Base-by-base conservation (phyloP, 2,113 vertebrate species). In the Dicrurus megarhynchus region DNA sequence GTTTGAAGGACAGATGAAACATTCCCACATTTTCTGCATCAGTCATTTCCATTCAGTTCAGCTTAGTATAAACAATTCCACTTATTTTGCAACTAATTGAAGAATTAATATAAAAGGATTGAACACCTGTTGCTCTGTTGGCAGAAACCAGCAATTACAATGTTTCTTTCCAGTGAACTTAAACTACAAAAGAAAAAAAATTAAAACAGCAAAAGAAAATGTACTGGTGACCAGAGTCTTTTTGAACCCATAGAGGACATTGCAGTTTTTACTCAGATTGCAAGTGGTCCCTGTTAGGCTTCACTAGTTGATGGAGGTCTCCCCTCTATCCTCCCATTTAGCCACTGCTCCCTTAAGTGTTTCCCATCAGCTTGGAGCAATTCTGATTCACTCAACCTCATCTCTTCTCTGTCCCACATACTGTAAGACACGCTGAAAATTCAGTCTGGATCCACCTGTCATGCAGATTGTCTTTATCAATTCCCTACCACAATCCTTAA, bases 41-140 rank as follows among this genome's bases (percentile, higher is more conserved):
- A 93, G 88, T 87, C 92, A 90, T 75, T 96, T 92, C 90, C 93
- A 84, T 63, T 95, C 10, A 33, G 39, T 89, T 95, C 73, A 90
- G 76, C 68, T 94, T 83, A 87, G 85, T 90, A 94, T 78, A 96
- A 96, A 96, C 90, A 97, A 86, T 71, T 56, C 20, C 44, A 28
- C 73, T 78, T 92, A 86, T 81, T 96, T 93, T 94, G 76, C 57
- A 92, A 89, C 80, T 95, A 97, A 96, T 95, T 95, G 91, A 95
- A 94, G 91, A 96, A 96, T 92, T 96, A 95, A 92, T 95, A 94
- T 64, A 94, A 94, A 95, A 89, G 81, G 77, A 92, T 89, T 87
- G 87, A 96, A 92, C 95, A 96, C 91, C 89, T 95, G 90, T 97
- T 95, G 92, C 76, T 91, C 86, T 87, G 55, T 77, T 95, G 93